Conservation (phyloP, 30 jellyfish, hydroid and myxozoan genomes). For the Turritopsis rubra region DNA sequence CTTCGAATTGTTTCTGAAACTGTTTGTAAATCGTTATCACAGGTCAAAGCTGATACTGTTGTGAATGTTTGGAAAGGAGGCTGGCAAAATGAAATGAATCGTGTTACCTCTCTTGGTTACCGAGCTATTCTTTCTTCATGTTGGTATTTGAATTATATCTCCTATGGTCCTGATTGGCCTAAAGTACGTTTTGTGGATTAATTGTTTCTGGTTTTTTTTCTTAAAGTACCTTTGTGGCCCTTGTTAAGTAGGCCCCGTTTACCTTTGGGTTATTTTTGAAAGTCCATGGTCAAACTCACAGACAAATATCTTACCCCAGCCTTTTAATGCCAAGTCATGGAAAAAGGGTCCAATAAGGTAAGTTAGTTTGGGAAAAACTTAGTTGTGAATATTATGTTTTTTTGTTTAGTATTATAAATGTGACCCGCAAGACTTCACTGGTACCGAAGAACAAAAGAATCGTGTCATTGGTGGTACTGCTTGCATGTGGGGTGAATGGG, state of each 20-base stretch:
- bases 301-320: too few relatives aligned
- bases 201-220: neutral
- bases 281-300: too few relatives aligned
- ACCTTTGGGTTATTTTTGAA: too few relatives aligned
- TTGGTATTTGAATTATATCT: constrained; percentile 88
- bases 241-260: too few relatives aligned
- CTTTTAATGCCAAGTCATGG: too few relatives aligned
- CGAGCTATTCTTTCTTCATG: constrained; percentile 68
- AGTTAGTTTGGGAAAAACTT: too few relatives aligned
- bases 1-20: neutral
- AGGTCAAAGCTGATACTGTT: constrained; percentile 80
- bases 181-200: constrained; percentile 31
- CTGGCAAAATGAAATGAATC: constrained; percentile 83
- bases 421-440: constrained; percentile 86
- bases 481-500: constrained; percentile 98
- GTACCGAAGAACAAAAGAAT: constrained; percentile 61
- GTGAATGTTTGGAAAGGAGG: constrained; percentile 93
- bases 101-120: constrained; percentile 56
- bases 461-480: constrained; percentile 92
- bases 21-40: neutral
- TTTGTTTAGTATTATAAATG: constrained; percentile 60
- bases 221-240: too few relatives aligned
- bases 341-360: too few relatives aligned
- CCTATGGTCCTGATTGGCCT: constrained; percentile 95
- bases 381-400: neutral